A percentile compares a stretch with the other conserved stretches of the same genome.
Conservation (phyloP, 1,140 invertebrate species). For the Drosophila melanica region DNA sequence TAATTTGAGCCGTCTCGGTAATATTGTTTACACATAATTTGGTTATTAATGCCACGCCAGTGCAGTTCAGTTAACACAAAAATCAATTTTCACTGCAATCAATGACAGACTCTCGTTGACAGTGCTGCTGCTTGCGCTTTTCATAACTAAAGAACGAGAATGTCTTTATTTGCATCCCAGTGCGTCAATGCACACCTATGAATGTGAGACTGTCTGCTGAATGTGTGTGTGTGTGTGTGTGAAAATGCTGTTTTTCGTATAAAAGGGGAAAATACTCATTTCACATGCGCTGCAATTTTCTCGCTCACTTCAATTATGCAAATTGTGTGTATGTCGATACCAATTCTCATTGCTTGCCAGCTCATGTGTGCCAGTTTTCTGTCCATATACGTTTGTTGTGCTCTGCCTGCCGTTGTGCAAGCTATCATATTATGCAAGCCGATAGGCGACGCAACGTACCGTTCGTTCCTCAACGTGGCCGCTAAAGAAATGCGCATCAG, state of each 20-base stretch:
- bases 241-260: conserved; percentile 66
- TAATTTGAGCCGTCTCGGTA: conserved; percentile 19
- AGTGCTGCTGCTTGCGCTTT: conserved; percentile 20
- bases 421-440: conserved; percentile 50
- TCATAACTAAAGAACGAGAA: conserved; percentile 31
- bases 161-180: conserved; percentile 60
- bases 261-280: conserved; percentile 75
- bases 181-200: conserved; percentile 50
- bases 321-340: conserved; percentile 79
- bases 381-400: conserved; percentile 14
- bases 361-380: conserved; percentile 32
- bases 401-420: conserved; percentile 12
- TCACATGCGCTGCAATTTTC: conserved; percentile 78
- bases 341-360: conserved; percentile 69
- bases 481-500: conserved; percentile 61
- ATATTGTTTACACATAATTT: conserved; percentile 69
- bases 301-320: conserved; percentile 80
- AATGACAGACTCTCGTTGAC: conserved; percentile 51
- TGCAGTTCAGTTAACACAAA: conserved; percentile 49
- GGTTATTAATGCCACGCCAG: conserved; percentile 55
- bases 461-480: conserved; percentile 11
- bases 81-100: conserved; percentile 70
- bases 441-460: conserved; percentile 18
- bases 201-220: background rate
- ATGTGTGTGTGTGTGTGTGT: conserved; percentile 24